Evolutionary conservation across 2,888 invertebrate species (phyloP), one percentile per base, ranked within the genome.

Genomic region (Drosophila engyochracea): DNA sequence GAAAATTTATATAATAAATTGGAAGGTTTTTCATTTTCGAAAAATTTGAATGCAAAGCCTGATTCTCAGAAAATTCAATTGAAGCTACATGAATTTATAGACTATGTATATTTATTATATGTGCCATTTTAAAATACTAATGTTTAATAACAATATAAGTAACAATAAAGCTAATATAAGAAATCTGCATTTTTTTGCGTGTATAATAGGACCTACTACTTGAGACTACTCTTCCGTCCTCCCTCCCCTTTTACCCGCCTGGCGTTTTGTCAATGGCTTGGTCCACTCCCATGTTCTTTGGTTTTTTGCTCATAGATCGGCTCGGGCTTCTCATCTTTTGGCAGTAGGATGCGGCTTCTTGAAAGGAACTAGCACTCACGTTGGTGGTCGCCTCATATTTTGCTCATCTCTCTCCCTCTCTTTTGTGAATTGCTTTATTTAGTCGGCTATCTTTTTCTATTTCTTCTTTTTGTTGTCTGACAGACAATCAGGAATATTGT

Each of bases 371-470:
- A 25, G 30, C 51, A 25, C 54, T 81, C 35, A 64, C 82, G 85
- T 82, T 87, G 87, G 88, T 89, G 87, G 88, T 84, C 83, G 67
- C 6, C 66, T 76, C 81, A 84, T 82, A 82, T 85, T 89, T 85
- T 85, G 87, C 83, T 75, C 87, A 77, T 76, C 76, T 73, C 37
- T 55, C 12, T 67, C 70, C 85, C 76, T 74, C 61, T 70, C 74
- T 62, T 61, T 89, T 85, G 90, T 88, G 84, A 84, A 88, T 88
- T 90, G 88, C 87, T 89, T 90, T 88, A 89, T 88, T 88, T 89
- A 72, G 73, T 76, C 75, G 71, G n/a, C 39, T 63, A 70, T 68
- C 67, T 55, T 64, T 44, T 60, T 44, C 71, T 54, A 33, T 47
- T 49, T 30, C 4, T 33, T 12, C 4, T 54, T 10, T 25, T 19